Base-by-base conservation (phyloP, 2,888 invertebrate species). In the Bibio marci region DNA sequence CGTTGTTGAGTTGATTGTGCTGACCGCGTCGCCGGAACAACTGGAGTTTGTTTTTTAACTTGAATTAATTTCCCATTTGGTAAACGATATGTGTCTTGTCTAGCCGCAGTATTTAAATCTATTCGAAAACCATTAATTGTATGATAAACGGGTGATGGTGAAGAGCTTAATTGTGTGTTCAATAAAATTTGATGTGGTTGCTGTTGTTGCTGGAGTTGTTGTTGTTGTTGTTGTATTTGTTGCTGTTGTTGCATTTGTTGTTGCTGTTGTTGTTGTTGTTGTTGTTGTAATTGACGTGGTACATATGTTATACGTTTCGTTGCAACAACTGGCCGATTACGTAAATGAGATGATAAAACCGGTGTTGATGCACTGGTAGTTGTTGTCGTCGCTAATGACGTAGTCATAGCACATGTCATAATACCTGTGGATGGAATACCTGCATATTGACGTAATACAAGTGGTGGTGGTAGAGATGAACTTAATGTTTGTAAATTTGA, bases 41-140 rank as follows among this genome's bases (percentile, higher is more conserved):
- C 8, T n/a, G 48, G 48, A 27, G 53, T 50, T 41, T 61, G 61
- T 1, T 59, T 53, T 41, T 62, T 62, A 1, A 62, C 62, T 46
- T 62, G 63, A 41, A 62, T 62, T 3, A 62, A 44, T 19, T 62
- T 59, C 3, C 62, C 62, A 39, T 62, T 62, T 2, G 62, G 62
- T 27, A 62, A 46, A 10, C 62, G 55, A 43, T 57, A 59, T 3
- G 59, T 60, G 34, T 61, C 62, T 38, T 61, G 62, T 35, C 59
- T 59, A 0, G 63, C 57, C 1, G 63, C 62, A 6, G 58, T 55
- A 46, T 62, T 62, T n/a, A 62, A 51, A 47, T 62, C 62, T 40
- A 62, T 59, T 13, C 60, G 57, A 47, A 52, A 62, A 1, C 62
- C 62, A 35, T 58, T 60, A 14, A 62, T 60, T 2, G 58, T 62